Base-by-base conservation (phyloP, 2,888 invertebrate genomes). In the Sabellastarte sp. region DNA sequence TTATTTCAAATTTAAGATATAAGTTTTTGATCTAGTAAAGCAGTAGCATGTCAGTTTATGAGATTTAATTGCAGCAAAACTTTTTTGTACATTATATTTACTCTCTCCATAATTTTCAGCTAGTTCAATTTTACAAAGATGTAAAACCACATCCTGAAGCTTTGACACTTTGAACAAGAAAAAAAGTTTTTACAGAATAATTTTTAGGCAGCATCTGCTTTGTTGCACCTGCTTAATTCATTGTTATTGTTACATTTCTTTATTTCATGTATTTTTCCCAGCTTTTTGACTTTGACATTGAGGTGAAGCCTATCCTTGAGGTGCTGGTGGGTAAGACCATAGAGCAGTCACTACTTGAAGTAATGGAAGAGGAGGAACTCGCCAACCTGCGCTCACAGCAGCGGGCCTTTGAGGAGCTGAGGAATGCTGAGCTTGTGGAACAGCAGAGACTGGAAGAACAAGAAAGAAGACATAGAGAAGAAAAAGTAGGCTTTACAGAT, bases 331-430 rank as follows among this genome's bases (percentile, higher is more conserved):
- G 93, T 60, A 92, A 93, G 84, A 92, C 93, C 66, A 87, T 93
- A 65, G 93, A 95, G 82, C 93, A 94, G 86, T 90, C 93, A 57
- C 86, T 95, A 74, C 88, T 91, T 20, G 95, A 96, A 84, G 93
- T 93, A 50, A 88, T 94, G 74, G 93, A 95, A 82, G 95, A 96
- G 82, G 95, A 95, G 84, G 95, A 96, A 85, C 86, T 95, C 72
- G 90, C 90, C 2, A 88, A 91, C 31, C 86, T 95, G 71, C 87
- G 90, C 65, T 89, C 90, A 78, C 92, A 93, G 80, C 92, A 91
- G 83, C 87, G 90, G 80, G 85, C 89, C 79, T 91, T 89, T 79
- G 82, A 87, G 69, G 89, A 90, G 81, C 86, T 91, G 70, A 88
- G 93, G 61, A 91, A 91, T 75, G 89, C 90, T 24, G 94, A 95